Evolutionary conservation across 2,888 invertebrate species (phyloP).

Genomic region (Malthinus seriepunctatus): DNA sequence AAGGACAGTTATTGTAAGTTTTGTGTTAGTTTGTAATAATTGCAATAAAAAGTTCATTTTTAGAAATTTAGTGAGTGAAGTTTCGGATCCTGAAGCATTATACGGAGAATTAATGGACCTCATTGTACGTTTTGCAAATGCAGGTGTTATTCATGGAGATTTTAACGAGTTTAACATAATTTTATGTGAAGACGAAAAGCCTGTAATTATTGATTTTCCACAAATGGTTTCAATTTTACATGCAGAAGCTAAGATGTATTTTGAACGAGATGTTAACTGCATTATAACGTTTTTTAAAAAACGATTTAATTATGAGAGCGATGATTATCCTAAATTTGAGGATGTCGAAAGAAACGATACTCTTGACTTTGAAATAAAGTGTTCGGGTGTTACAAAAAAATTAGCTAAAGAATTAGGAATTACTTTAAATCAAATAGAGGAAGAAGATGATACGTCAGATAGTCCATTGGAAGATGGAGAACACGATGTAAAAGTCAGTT

Average conservation of each 20-base stretch:
- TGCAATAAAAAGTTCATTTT: constrained; percentile 27
- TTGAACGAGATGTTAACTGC: constrained; percentile 94
- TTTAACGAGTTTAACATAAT: constrained; percentile 99
- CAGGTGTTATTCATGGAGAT: constrained; percentile 98
- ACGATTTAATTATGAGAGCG: constrained; percentile 88
- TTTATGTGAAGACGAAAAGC: constrained; percentile 76
- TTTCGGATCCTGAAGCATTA: constrained; percentile 72
- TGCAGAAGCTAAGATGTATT: constrained; percentile 88
- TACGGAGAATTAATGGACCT: constrained; percentile 95
- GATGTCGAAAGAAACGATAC: constrained; percentile 78
- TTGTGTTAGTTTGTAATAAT: background rate
- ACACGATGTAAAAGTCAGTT: constrained; percentile 1
- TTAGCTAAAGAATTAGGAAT: constrained; percentile 72
- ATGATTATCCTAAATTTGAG: constrained; percentile 73
- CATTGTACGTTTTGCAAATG: constrained; percentile 86
- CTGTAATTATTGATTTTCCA: constrained; percentile 95
- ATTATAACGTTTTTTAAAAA: constrained; percentile 88
- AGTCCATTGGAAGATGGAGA: constrained; percentile 34
- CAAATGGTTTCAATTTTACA: constrained; percentile 98
- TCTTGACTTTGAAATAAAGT: constrained; percentile 86
- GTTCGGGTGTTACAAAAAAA: constrained; percentile 86
- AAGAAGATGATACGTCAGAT: constrained; percentile 39
- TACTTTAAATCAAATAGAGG: constrained; percentile 23
- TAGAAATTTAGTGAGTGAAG: constrained; percentile 64
- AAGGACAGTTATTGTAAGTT: constrained; percentile 78